Evolutionary conservation across 2,888 invertebrate species (phyloP).

Genomic region (Drosophila sordidapex): DNA sequence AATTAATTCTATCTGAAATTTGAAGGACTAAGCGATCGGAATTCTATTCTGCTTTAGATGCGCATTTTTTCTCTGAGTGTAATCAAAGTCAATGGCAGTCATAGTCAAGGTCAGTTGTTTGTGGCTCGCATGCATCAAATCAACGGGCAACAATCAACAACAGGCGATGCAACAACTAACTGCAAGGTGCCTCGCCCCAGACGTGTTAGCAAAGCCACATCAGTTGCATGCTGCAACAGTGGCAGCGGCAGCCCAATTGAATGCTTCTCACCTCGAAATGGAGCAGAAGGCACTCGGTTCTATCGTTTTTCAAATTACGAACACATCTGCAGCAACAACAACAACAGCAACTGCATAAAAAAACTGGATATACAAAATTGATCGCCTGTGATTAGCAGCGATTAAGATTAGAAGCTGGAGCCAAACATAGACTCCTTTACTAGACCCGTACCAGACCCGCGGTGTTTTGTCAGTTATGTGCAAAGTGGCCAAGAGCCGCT

Average conservation of each 20-base stretch:
- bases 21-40: neutral
- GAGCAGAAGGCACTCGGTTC: constrained; percentile 68
- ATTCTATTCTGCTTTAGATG: neutral
- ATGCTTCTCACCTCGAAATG: constrained; percentile 75
- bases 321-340: constrained; percentile 52
- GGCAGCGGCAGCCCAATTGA: constrained; percentile 62
- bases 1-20: neutral
- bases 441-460: constrained; percentile 66
- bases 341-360: neutral
- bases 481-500: constrained; percentile 78
- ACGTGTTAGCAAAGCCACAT: constrained; percentile 59
- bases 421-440: constrained; percentile 21
- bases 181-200: constrained; percentile 77
- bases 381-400: constrained; percentile 79
- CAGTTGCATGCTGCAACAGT: constrained; percentile 52
- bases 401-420: constrained; percentile 73
- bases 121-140: constrained; percentile 73
- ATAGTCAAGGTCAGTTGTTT: constrained; percentile 72
- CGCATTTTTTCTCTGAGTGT: neutral
- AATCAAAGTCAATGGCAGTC: constrained; percentile 52
- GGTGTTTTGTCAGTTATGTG: constrained; percentile 78
- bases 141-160: constrained; percentile 68
- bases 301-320: constrained; percentile 72
- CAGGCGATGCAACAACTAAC: constrained; percentile 39
- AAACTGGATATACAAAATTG: constrained; percentile 56